A percentile compares a stretch with the other conserved stretches of the same genome.
Conservation (phyloP, 64 coral and sea anemone species). For the Dendronephthya gigantea region DNA sequence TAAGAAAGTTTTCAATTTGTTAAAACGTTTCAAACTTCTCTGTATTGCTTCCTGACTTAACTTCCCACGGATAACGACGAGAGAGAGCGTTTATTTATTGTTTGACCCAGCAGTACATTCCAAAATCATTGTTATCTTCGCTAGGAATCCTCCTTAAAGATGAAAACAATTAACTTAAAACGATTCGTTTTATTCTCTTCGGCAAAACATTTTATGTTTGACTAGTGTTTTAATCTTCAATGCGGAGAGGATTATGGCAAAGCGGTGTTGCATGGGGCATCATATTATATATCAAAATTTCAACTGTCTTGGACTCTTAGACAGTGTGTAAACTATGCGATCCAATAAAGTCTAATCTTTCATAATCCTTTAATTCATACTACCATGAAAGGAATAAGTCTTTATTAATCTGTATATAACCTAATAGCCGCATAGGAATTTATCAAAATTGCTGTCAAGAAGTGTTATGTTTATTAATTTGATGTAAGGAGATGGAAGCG, state of each 20-base stretch:
- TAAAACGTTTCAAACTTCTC: not conserved
- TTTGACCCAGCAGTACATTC: not conserved
- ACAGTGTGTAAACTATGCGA: not conserved
- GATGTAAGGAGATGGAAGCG: not conserved
- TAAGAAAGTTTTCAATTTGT: no score
- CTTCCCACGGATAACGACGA: not conserved
- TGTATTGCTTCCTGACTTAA: not conserved
- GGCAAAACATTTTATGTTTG: not conserved
- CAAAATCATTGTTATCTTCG: not conserved
- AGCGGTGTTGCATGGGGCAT: not conserved
- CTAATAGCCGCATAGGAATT: not conserved
- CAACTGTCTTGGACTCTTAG: not conserved
- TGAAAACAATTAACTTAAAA: not conserved
- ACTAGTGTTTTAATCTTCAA: not conserved
- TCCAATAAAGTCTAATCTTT: not conserved
- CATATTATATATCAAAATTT: not conserved
- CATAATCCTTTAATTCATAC: not conserved
- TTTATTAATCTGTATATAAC: not conserved
- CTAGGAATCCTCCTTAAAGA: not conserved
- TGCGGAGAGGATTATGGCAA: not conserved
- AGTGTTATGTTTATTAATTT: not conserved
- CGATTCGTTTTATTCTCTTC: no score
- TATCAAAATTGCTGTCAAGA: not conserved
- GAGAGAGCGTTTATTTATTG: not conserved
- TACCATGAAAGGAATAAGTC: not conserved